Evolutionary conservation across 1,140 invertebrate species (phyloP), one percentile per base, ranked within the genome.

Genomic region (Teleopsis dalmanni): DNA sequence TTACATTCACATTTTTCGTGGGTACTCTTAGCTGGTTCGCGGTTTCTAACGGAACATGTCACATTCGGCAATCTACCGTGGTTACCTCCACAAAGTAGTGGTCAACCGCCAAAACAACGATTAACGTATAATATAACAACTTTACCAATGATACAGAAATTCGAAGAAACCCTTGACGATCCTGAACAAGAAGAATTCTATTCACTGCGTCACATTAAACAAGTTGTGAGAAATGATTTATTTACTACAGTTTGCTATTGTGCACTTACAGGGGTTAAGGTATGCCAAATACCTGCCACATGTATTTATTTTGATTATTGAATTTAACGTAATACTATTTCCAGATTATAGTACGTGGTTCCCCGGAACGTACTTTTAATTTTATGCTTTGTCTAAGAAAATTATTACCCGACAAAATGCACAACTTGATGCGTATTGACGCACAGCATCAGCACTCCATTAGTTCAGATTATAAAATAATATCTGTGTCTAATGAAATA

Each of bases 1-100:
- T 71, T 87, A 22, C 85, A 88, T 59, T 77, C 82, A 45, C 80
- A 83, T 72, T 82, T 86, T 57, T 80, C 82, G 11, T 86, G 82
- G 81, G 80, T 87, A 54, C 65, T 85, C n/a, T 78, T 80, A 55
- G 77, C 79, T 37, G 82, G 81, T 22, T 80, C 76, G 3, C 67
- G 76, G 48, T 80, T 79, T 51, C 81, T 81, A 49, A 74, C 79
- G 23, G 82, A 84, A 72, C 78, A 78, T 41, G 53, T 71, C 6
- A 70, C 65, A 8, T 66, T 71, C 11, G 68, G 65, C 1, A 70
- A 65, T 52, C 46, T 70, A 18, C 62, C 67, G 1, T 66, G 65
- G 63, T 31, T 68, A 23, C 65, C 65, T 2, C 65, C 65, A 2
- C 64, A 67, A 48, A 67, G 64, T 50, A 63, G 60, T 22, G 63